phyloP scores from a whole-genome alignment of 2,113 vertebrate genomes.

The Leptosomus discolor region DNA sequence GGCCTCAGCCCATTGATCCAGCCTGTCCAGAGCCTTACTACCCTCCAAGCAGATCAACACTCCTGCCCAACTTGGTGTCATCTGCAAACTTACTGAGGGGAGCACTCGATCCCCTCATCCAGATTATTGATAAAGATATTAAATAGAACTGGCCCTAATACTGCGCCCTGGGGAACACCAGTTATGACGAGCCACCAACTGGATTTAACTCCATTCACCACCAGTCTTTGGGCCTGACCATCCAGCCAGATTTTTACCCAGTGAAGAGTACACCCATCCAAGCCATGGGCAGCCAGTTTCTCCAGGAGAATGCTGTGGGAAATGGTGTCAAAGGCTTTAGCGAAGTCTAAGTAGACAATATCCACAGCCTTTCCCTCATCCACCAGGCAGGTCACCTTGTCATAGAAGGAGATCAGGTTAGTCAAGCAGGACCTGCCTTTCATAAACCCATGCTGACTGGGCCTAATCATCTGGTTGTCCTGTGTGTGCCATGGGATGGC shows the following conservation, averaged over 20 bases:
- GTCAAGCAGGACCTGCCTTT: no score
- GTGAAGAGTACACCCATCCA: fast-evolving
- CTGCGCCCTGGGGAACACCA: neutral
- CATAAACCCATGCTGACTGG: no score
- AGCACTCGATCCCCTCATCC: neutral
- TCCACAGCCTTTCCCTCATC: no score
- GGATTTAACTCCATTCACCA: neutral
- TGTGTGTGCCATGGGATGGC: neutral
- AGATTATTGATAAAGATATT: neutral
- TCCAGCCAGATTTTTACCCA: neutral
- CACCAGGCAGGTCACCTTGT: no score
- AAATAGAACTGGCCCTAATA: neutral
- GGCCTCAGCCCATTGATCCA: neutral
- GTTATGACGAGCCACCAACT: neutral
- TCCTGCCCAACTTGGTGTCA: neutral
- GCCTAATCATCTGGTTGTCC: no score
- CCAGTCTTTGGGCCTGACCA: neutral
- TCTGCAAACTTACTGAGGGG: neutral
- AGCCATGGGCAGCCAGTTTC: neutral
- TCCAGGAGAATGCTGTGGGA: no score
- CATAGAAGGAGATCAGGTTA: no score
- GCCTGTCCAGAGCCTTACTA: neutral
- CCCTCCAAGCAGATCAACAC: no score
- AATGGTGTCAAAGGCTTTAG: no score
- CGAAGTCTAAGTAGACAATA: no score